Evolutionary conservation across 2,113 vertebrate species (phyloP).

Genomic region (Chloebia gouldiae): DNA sequence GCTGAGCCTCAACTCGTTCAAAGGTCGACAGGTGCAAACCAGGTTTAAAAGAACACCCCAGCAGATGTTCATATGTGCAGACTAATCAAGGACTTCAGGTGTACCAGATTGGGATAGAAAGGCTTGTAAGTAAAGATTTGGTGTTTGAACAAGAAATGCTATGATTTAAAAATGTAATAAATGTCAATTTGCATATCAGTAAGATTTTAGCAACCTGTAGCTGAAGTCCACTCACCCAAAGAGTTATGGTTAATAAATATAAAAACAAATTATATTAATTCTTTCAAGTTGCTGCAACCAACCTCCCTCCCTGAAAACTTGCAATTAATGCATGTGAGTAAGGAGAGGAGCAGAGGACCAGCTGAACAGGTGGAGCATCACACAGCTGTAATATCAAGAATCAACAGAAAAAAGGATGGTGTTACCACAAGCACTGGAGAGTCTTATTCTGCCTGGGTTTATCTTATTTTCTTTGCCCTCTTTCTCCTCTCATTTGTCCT

Average conservation of each 20-base stretch:
- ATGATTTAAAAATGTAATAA: neutral
- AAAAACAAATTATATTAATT: neutral
- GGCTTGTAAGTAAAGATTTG: neutral
- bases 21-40: accelerated
- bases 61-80: no score
- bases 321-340: neutral
- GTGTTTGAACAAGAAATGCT: neutral
- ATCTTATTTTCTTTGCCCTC: neutral
- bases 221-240: neutral
- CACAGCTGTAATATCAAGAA: neutral
- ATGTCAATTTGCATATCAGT: neutral
- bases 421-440: neutral
- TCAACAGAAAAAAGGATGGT: neutral
- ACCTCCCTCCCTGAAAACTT: neutral
- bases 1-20: neutral
- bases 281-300: neutral
- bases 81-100: neutral
- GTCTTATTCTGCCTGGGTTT: neutral
- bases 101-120: neutral
- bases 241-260: neutral
- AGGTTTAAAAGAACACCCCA: neutral
- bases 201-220: neutral
- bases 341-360: neutral
- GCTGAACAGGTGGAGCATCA: accelerated
- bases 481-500: neutral